Conservation (phyloP, 1,140 invertebrate genomes). For the Drosophila leontia region DNA sequence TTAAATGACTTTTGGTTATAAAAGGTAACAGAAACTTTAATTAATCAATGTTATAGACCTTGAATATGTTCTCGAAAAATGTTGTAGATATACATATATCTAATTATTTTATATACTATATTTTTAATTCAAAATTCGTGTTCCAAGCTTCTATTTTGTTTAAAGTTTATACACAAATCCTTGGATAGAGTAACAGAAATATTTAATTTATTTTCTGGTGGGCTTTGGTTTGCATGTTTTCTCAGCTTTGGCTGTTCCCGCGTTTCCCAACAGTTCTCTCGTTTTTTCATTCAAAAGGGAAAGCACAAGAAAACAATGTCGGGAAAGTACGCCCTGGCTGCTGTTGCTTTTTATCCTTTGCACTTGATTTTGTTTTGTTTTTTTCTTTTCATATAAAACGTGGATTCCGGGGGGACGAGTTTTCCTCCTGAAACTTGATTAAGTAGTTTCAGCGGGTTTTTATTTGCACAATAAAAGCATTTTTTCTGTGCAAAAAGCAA, state of each 20-base stretch:
- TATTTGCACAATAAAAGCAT: constrained; percentile 82
- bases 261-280: constrained; percentile 27
- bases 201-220: not conserved
- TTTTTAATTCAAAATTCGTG: not conserved
- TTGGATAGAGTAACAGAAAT: not conserved
- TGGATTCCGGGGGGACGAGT: constrained; percentile 38
- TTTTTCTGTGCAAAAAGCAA: constrained; percentile 24
- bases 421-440: constrained; percentile 68
- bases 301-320: constrained; percentile 39
- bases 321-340: constrained; percentile 56
- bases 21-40: not conserved
- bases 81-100: not conserved
- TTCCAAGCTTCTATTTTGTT: not conserved
- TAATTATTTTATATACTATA: not conserved
- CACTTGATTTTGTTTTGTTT: constrained; percentile 55
- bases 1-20: not conserved
- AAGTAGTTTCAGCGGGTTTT: constrained; percentile 81
- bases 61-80: not conserved
- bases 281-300: constrained; percentile 41
- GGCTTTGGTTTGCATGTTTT: constrained; percentile 58
- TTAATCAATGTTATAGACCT: too few relatives aligned
- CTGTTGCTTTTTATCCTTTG: constrained; percentile 50
- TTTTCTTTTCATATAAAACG: constrained; percentile 53
- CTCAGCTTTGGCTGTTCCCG: constrained; percentile 67
- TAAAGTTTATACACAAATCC: not conserved